phyloP scores from a whole-genome alignment of 2,797 vertebrate species.

The Peromyscus eremicus region DNA sequence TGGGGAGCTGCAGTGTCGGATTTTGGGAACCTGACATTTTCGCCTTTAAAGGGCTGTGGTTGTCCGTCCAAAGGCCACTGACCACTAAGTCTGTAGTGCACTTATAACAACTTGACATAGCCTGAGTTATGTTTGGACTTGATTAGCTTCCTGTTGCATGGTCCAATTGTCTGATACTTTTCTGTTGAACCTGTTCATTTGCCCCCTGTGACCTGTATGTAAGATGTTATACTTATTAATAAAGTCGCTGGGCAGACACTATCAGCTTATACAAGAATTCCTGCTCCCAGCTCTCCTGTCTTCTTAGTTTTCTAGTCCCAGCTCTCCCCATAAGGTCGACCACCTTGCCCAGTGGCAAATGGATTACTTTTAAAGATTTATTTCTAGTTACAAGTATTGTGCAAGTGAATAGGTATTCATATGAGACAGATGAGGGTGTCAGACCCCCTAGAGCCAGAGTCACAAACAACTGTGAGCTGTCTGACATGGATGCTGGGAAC shows the following conservation, averaged over 20 bases:
- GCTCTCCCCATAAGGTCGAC: neutral
- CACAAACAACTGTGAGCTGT: neutral
- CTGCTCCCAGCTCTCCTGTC: neutral
- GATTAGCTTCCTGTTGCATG: neutral
- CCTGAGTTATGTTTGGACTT: neutral
- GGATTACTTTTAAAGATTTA: neutral
- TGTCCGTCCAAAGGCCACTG: neutral
- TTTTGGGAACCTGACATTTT: too few species aligned
- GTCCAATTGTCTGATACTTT: neutral
- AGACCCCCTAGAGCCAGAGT: too few species aligned
- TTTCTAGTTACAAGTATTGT: neutral
- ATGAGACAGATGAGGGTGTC: neutral
- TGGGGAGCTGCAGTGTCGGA: neutral
- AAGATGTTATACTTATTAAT: neutral
- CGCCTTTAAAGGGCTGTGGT: neutral
- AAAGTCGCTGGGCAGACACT: neutral
- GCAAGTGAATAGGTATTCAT: neutral
- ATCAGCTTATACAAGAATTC: neutral
- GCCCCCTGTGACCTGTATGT: neutral
- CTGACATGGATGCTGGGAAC: neutral
- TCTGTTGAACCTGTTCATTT: neutral
- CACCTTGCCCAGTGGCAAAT: neutral
- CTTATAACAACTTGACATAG: neutral
- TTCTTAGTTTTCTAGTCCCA: neutral
- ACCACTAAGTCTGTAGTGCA: neutral